Conservation (phyloP, 2,888 invertebrate species). For the Malthinus flaveolus region DNA sequence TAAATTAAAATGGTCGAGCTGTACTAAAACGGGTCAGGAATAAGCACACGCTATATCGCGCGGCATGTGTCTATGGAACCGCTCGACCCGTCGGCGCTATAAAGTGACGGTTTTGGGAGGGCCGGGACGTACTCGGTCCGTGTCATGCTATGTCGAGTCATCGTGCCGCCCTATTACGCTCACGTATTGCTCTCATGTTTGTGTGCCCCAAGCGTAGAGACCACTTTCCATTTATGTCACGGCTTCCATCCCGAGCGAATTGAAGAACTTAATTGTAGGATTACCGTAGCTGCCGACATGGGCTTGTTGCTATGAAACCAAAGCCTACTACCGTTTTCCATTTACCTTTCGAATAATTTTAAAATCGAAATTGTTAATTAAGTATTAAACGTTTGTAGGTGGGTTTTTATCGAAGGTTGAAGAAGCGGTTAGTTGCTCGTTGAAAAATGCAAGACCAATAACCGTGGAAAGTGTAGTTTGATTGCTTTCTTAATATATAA, state of each 20-base stretch:
- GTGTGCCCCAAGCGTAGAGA: slow-evolving; percentile 27
- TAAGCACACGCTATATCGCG: slow-evolving; percentile 24
- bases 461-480: too few species aligned
- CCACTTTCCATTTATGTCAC: slow-evolving; percentile 30
- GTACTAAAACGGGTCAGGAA: slow-evolving; percentile 27
- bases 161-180: slow-evolving; percentile 30
- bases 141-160: slow-evolving; percentile 30
- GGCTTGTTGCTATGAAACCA: slow-evolving; percentile 13
- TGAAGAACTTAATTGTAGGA: slow-evolving; percentile 30
- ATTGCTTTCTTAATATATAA: too few species aligned
- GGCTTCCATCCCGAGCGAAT: slow-evolving; percentile 27
- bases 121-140: slow-evolving; percentile 23
- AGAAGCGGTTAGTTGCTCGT: too few species aligned
- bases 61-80: slow-evolving; percentile 27
- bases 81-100: slow-evolving; percentile 30
- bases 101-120: slow-evolving; percentile 25
- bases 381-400: neutral
- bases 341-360: slow-evolving; percentile 5
- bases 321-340: slow-evolving; percentile 7
- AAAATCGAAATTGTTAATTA: slow-evolving; percentile 7
- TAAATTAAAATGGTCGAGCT: slow-evolving; percentile 12
- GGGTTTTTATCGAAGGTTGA: slow-evolving; percentile 1
- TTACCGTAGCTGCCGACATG: slow-evolving; percentile 27
- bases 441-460: too few species aligned
- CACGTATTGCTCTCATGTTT: slow-evolving; percentile 28